Base-by-base conservation (phyloP, 2,113 vertebrate species). In the Megatriorchis doriae region DNA sequence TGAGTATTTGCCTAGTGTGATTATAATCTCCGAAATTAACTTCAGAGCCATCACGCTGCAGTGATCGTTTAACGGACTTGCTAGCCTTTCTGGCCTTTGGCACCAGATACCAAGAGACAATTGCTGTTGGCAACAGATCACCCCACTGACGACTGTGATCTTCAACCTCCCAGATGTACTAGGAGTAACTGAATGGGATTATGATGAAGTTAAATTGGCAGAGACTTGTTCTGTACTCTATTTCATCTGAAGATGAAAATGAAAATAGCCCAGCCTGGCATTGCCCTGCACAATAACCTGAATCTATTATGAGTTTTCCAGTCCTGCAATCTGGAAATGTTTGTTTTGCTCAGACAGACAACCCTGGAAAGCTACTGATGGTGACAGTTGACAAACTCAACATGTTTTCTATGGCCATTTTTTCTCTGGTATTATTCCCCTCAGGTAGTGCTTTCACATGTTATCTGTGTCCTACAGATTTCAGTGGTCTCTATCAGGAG, bases 131-230 rank as follows among this genome's bases (percentile, higher is more conserved):
- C 93, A 91, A 43, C 43, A 43, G 53, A 81, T 61, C 59, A 31
- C 52, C 31, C 45, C 67, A 31, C 58, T 66, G 89, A 66, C 6
- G 47, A 62, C 86, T 58, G 53, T 1, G 17, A 75, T 87, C 92
- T 85, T 61, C 74, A 67, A 43, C 81, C 77, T 94, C 58, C 72
- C 79, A 72, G 53, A 77, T 81, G 93, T 55, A 75, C 62, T 29
- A 31, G 47, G 82, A 94, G 78, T 29, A 77, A 43, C 63, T 84
- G 73, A 81, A 90, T 93, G 74, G 93, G 82, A 67, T 81, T 84
- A 62, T 84, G 83, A 90, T 93, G 86, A 92, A 90, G 86, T 90
- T 84, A 61, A 84, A 84, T 65, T 94, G 92, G 86, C 84, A 91
- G 81, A 74, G 88, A 40, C 56, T 48, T 67, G 78, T 67, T 77